Conservation (phyloP, 2,888 invertebrate species). For the Napeogenes sylphis region DNA sequence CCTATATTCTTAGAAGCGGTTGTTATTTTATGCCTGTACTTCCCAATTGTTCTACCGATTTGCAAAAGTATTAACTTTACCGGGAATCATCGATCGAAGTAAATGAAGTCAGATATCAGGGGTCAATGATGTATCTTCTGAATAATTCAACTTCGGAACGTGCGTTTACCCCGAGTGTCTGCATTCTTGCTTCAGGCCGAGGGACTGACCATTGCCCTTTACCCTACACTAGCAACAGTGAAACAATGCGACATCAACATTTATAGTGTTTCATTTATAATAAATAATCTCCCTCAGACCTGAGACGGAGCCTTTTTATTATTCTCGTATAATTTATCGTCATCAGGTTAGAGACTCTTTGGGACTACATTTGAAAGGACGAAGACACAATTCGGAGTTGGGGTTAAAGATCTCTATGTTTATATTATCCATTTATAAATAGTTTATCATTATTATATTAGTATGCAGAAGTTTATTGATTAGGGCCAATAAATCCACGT, state of each 20-base stretch:
- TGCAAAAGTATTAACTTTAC: slow-evolving; percentile 35
- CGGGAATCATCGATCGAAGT: slow-evolving; percentile 30
- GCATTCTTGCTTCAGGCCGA: slow-evolving; percentile 46
- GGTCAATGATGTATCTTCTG: slow-evolving; percentile 60
- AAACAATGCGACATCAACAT: slow-evolving; percentile 32
- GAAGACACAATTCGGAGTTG: slow-evolving; percentile 22
- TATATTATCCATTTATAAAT: not conserved
- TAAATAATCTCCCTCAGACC: slow-evolving; percentile 29
- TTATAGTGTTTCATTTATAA: slow-evolving; percentile 25
- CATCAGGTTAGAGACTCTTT: slow-evolving; percentile 22
- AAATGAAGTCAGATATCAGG: slow-evolving; percentile 38
- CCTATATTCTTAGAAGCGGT: slow-evolving; percentile 21
- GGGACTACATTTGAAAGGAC: slow-evolving; percentile 22
- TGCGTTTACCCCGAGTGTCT: slow-evolving; percentile 64
- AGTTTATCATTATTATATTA: not conserved
- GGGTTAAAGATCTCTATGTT: slow-evolving; percentile 1
- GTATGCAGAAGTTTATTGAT: too few species aligned
- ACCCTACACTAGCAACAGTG: slow-evolving; percentile 41
- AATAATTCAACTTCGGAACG: slow-evolving; percentile 55
- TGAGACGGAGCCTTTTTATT: slow-evolving; percentile 27
- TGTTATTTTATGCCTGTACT: slow-evolving; percentile 20
- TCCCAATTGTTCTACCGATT: slow-evolving; percentile 23
- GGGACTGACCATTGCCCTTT: slow-evolving; percentile 52
- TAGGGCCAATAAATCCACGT: too few species aligned
- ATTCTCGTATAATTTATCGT: slow-evolving; percentile 29